Evolutionary conservation across 2,797 vertebrate genomes (phyloP).

Genomic region (Peromyscus aztecus): DNA sequence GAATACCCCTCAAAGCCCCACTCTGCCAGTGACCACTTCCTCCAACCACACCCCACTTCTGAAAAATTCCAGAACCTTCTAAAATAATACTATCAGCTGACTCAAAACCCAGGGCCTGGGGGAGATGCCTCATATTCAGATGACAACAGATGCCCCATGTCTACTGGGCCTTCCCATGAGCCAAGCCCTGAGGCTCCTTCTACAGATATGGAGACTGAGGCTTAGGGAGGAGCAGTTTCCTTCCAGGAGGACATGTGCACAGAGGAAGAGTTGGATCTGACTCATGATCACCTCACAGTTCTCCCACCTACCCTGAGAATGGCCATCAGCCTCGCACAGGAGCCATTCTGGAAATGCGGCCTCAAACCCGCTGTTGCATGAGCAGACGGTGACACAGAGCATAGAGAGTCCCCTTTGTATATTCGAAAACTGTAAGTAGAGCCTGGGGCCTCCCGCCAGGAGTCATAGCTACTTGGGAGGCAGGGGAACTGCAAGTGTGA

Average conservation of each 20-base stretch:
- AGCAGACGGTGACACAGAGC: too few species aligned
- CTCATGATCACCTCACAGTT: not conserved
- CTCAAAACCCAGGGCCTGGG: not conserved
- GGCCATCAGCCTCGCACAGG: accelerated
- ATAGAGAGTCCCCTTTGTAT: not conserved
- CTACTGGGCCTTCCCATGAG: not conserved
- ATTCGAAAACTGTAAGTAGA: not conserved
- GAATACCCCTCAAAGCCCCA: not conserved
- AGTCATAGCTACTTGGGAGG: not conserved
- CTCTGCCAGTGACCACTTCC: not conserved
- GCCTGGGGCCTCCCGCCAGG: not conserved
- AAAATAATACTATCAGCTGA: not conserved
- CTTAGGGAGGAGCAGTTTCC: not conserved
- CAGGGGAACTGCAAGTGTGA: not conserved
- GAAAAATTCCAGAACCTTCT: not conserved
- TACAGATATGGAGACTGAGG: not conserved
- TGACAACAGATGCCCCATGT: not conserved
- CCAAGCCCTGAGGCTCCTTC: not conserved
- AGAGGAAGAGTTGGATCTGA: not conserved
- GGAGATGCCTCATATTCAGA: not conserved
- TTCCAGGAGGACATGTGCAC: not conserved
- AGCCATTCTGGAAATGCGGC: accelerated
- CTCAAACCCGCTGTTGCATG: not conserved
- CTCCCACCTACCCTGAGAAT: accelerated
- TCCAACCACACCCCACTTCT: not conserved